phyloP scores from a whole-genome alignment of 2,113 vertebrate genomes.

The Mesoclemmys tuberculata region DNA sequence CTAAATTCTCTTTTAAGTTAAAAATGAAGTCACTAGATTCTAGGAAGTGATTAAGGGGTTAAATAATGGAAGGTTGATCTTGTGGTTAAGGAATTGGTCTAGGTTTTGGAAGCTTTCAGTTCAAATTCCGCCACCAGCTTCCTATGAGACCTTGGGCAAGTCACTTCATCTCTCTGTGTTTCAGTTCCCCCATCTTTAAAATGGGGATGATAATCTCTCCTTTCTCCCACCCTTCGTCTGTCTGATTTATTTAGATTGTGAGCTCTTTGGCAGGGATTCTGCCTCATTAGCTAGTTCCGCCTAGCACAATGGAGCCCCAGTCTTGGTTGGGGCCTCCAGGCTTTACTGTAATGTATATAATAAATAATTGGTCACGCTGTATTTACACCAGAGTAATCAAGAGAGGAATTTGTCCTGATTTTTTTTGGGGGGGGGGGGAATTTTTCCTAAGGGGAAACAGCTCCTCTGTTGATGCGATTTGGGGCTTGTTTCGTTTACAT shows the following conservation, averaged over 20 bases:
- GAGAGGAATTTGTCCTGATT: background rate
- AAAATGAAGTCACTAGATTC: background rate
- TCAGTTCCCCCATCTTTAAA: background rate
- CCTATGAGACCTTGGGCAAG: background rate
- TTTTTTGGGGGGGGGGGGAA: too few relatives aligned
- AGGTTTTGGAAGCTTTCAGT: background rate
- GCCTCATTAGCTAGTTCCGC: background rate
- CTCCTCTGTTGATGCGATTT: background rate
- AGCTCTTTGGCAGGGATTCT: background rate
- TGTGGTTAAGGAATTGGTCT: too few relatives aligned
- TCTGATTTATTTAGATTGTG: background rate
- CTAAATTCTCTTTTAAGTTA: background rate
- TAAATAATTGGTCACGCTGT: background rate
- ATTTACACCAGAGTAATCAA: background rate
- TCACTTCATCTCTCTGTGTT: background rate
- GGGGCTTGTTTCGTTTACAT: background rate
- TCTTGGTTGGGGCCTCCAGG: background rate
- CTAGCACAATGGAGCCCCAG: background rate
- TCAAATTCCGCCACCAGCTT: background rate
- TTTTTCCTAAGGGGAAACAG: background rate
- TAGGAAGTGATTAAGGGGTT: background rate
- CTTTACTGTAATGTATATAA: background rate
- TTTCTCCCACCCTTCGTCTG: background rate
- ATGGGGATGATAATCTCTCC: background rate
- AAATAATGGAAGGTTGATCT: background rate